Evolutionary conservation across 2,113 vertebrate genomes (phyloP).

Genomic region (Hypocryptadius cinnamomeus): DNA sequence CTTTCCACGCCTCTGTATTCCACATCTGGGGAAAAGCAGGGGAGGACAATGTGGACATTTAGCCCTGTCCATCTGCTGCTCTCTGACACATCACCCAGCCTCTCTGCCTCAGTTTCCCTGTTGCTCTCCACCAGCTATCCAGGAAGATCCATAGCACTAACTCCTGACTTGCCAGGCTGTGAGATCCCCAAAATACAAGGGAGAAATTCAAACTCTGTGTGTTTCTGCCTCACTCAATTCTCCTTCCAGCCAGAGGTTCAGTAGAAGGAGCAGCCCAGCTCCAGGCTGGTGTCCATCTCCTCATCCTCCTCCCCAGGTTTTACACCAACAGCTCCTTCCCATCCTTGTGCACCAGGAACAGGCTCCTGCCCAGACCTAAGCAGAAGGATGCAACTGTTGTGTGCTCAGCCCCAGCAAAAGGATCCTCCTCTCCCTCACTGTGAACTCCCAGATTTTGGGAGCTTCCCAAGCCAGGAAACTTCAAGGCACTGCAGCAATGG

Average conservation of each 20-base stretch:
- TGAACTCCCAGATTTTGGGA: not conserved
- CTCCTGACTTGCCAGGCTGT: not conserved
- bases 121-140: accelerated
- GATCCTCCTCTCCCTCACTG: not conserved
- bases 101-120: not conserved
- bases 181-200: not conserved
- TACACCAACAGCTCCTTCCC: not conserved
- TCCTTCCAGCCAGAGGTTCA: not conserved
- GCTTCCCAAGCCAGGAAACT: not conserved
- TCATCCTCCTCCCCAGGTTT: not conserved
- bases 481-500: not conserved
- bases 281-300: not conserved
- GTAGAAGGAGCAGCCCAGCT: not conserved
- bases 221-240: not conserved
- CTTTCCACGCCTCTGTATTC: not conserved
- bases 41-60: accelerated
- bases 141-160: not conserved
- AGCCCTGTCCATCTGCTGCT: not conserved
- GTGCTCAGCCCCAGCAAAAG: not conserved
- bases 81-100: not conserved
- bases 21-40: not conserved
- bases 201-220: accelerated
- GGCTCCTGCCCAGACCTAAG: not conserved
- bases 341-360: not conserved
- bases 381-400: not conserved